Evolutionary conservation across 1,140 invertebrate genomes (phyloP), one percentile per base, ranked within the genome.

Genomic region (Proales similis): DNA sequence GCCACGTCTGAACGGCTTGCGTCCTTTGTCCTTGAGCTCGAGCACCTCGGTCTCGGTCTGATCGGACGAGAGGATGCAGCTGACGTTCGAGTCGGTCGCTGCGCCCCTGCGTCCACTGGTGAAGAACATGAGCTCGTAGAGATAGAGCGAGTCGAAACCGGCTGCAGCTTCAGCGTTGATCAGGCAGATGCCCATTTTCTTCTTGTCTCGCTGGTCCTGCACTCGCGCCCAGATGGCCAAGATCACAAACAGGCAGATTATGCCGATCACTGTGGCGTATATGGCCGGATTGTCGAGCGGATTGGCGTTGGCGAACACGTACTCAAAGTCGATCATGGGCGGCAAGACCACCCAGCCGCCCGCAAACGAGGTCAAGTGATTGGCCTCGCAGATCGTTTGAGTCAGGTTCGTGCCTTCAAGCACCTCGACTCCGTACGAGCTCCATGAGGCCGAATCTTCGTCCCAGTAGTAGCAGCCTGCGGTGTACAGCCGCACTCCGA

Each of bases 201-300:
- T 69, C 4, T 72, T 30, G 62, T 81, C 79, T 61, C 75, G 77
- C 42, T 71, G 76, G 66, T 81, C 80, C 66, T 79, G 67, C 19
- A 67, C 48, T 20, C 78, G 65, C 2, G 79, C 77, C 73, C 78
- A 80, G 9, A 80, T 70, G 0, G 77, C 68, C 14, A 74, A 66
- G 0, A 74, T 38, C 12, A 79, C 65, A 63, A 78, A 81, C 9
- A 80, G 60, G 6, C 70, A 60, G 14, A 70, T 49, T 3, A 79
- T 76, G 3, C 80, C 67, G 20, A 81, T 79, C 38, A 78, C 71
- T 0, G 78, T 79, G 48, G 77, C 69, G 65, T 80, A 81, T 38
- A 81, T 73, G 1, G 79, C 80, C 3, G 79, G 71, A 68, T 81
- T 81, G 67, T 79, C 78, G 4, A 70, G 67, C 66, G 81, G 81